Evolutionary conservation across 1,140 invertebrate genomes (phyloP).

Genomic region (Lepidurus packardi): DNA sequence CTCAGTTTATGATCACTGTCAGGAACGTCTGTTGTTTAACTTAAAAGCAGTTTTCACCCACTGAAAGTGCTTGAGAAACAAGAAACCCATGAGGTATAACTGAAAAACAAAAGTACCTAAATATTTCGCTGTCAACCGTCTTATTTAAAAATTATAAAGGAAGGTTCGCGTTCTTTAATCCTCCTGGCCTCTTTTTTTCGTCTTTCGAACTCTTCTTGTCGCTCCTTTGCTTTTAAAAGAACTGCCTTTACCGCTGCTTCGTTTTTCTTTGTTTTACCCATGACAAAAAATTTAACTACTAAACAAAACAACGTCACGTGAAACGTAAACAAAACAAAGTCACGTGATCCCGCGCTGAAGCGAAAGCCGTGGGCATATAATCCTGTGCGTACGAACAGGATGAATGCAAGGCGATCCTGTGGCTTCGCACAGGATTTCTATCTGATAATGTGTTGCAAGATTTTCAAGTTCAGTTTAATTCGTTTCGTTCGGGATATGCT

Average conservation of each 20-base stretch:
- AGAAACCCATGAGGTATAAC: not conserved
- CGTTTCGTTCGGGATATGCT: too few relatives aligned
- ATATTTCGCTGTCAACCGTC: not conserved
- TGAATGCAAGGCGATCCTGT: not conserved
- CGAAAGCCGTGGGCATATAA: not conserved
- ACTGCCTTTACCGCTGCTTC: too few relatives aligned
- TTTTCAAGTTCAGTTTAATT: too few relatives aligned
- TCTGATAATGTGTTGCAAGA: not conserved
- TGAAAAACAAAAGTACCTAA: not conserved
- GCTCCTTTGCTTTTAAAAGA: too few relatives aligned
- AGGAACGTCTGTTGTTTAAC: not conserved
- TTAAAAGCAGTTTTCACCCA: not conserved
- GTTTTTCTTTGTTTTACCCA: too few relatives aligned
- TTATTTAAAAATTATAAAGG: not conserved
- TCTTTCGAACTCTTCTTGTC: too few relatives aligned
- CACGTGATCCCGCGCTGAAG: not conserved
- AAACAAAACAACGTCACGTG: not conserved
- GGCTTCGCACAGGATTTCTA: not conserved
- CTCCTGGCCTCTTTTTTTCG: too few relatives aligned
- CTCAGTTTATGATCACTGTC: not conserved
- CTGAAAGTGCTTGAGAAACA: slow-evolving; percentile 5
- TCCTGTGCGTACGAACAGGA: not conserved
- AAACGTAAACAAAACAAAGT: not conserved
- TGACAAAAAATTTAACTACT: not conserved
- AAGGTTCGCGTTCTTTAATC: not conserved